Evolutionary conservation across 2,888 invertebrate species (phyloP).

Genomic region (Macrophya annulata): DNA sequence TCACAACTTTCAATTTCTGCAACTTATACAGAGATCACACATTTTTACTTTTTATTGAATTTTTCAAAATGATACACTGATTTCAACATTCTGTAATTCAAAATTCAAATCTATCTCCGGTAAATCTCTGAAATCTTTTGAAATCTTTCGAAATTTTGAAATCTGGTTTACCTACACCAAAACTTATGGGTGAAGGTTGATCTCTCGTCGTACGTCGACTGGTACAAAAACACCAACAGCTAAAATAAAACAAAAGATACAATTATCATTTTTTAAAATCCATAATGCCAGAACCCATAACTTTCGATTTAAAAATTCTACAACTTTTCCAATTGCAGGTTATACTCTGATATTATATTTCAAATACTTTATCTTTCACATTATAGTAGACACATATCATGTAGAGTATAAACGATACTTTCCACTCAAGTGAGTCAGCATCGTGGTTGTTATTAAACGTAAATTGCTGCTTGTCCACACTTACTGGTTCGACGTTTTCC

Average conservation of each 20-base stretch:
- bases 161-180: background rate
- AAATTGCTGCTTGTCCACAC: conserved; percentile 24
- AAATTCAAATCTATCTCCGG: background rate
- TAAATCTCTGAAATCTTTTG: too few relatives aligned
- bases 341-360: background rate
- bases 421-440: conserved; percentile 39
- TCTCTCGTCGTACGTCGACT: background rate
- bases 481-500: conserved; percentile 5
- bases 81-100: background rate
- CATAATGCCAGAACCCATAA: background rate
- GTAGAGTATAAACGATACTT: background rate
- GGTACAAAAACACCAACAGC: background rate
- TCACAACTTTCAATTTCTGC: background rate
- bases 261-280: background rate
- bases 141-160: too few relatives aligned
- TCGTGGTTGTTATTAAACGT: conserved; percentile 31
- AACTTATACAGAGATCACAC: background rate
- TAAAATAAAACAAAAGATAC: background rate
- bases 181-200: background rate
- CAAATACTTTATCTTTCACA: background rate
- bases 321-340: background rate
- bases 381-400: background rate
- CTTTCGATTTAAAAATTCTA: background rate
- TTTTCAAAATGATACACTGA: background rate
- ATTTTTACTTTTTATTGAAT: background rate